A percentile compares a stretch with the other conserved stretches of the same genome.
Evolutionary conservation across 2,797 vertebrate genomes (phyloP).

Genomic region (Chrysocyon brachyurus): DNA sequence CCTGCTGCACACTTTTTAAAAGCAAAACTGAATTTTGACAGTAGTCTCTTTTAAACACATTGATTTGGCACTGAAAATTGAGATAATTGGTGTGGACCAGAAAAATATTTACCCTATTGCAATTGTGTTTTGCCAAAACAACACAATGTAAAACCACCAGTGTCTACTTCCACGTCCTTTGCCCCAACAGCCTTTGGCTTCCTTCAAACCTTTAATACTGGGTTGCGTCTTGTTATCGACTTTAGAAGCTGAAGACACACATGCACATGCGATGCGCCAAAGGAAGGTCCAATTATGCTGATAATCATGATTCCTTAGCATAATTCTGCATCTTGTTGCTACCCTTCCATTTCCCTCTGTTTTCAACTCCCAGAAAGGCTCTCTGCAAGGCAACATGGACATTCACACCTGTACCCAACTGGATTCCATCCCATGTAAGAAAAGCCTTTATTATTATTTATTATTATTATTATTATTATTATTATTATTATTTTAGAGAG

Average conservation of each 20-base stretch:
- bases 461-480: not conserved
- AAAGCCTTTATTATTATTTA: not conserved
- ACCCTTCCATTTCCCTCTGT: not conserved
- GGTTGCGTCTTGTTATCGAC: not conserved
- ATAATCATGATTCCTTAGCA: not conserved
- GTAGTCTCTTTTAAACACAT: not conserved
- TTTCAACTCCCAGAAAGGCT: not conserved
- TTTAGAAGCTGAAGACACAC: slow-evolving; percentile 24
- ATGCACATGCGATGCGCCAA: not conserved
- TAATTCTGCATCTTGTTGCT: not conserved
- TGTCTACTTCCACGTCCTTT: not conserved
- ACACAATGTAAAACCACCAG: not conserved
- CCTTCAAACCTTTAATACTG: not conserved
- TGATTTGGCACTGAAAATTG: not conserved
- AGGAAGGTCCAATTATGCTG: not conserved
- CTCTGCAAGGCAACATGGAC: not conserved
- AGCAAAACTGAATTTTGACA: slow-evolving; percentile 15
- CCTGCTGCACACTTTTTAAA: not conserved
- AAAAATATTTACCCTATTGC: not conserved
- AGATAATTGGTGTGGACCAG: not conserved
- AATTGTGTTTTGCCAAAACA: not conserved
- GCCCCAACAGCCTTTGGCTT: not conserved
- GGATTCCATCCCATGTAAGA: not conserved
- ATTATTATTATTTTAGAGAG: not conserved
- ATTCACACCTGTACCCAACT: not conserved